These are phyloP conservation scores for Pseudomyrmex concolor DNA, from an alignment of 1,140 invertebrate genomes.

Conservation along the genomic window DNA sequence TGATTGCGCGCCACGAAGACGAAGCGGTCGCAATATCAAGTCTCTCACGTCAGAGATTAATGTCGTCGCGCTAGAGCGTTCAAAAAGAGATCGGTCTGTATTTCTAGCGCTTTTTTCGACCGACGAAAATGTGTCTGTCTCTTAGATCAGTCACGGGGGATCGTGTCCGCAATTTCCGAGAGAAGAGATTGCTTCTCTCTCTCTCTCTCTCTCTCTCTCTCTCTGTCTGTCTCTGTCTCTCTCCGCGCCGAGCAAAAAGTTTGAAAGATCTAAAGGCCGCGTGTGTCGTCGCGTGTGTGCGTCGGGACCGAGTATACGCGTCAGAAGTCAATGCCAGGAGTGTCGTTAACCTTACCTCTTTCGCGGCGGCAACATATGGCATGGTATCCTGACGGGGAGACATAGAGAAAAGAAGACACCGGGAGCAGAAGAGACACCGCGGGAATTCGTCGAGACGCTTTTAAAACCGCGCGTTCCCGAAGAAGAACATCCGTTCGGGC, in stretches of 20 bases:
- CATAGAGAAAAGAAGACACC: constrained; percentile 15
- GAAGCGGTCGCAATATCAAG: background rate
- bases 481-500: background rate
- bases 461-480: background rate
- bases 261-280: constrained; percentile 36
- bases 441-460: constrained; percentile 25
- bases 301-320: constrained; percentile 18
- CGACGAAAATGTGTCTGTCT: constrained; percentile 26
- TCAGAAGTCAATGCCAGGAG: constrained; percentile 58
- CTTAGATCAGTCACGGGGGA: constrained; percentile 32
- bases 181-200: background rate
- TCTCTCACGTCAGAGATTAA: background rate
- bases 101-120: constrained; percentile 18
- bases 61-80: background rate
- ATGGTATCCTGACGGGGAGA: constrained; percentile 37
- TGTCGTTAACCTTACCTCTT: constrained; percentile 51
- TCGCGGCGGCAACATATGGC: constrained; percentile 51
- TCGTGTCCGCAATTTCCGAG: constrained; percentile 40
- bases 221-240: background rate
- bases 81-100: background rate
- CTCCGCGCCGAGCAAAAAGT: constrained; percentile 35
- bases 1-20: background rate
- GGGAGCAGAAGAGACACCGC: background rate
- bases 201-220: background rate
- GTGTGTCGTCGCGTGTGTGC: constrained; percentile 23